phyloP scores from a whole-genome alignment of 2,888 invertebrate genomes.

The Hyles lineata region DNA sequence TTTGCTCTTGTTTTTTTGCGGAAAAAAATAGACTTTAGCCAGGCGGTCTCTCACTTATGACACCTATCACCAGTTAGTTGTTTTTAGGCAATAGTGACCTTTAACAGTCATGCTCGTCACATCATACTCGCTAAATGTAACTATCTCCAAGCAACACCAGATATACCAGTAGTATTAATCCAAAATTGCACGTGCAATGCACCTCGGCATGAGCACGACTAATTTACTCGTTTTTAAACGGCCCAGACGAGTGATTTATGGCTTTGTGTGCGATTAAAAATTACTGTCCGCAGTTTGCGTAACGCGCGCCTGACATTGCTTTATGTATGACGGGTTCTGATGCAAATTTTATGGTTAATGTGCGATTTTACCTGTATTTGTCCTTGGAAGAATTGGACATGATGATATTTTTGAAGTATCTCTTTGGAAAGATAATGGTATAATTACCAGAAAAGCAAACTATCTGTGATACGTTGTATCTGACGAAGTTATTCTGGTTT shows the following conservation, averaged over 20 bases:
- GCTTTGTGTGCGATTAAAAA: conserved; percentile 19
- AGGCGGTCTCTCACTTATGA: no score
- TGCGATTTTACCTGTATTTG: not conserved
- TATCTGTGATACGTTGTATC: no score
- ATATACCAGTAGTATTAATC: not conserved
- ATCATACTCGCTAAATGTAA: no score
- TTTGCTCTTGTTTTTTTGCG: no score
- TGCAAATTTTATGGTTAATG: not conserved
- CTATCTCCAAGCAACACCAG: not conserved
- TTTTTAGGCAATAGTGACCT: no score
- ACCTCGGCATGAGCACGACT: not conserved
- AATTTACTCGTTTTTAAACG: conserved; percentile 21
- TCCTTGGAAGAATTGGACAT: not conserved
- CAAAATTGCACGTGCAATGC: not conserved
- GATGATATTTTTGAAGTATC: not conserved
- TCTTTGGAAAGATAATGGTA: no score
- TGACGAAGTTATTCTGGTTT: no score
- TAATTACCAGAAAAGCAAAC: no score
- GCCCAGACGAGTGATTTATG: conserved; percentile 21
- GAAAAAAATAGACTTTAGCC: no score
- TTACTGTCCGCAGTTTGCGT: conserved; percentile 22
- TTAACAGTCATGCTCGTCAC: no score
- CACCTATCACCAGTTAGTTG: no score
- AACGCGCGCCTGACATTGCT: conserved; percentile 20
- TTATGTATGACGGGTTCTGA: conserved; percentile 8